These are phyloP conservation scores for Machimus rusticus DNA, from an alignment of 2,888 invertebrate genomes.

Conservation along the genomic window DNA sequence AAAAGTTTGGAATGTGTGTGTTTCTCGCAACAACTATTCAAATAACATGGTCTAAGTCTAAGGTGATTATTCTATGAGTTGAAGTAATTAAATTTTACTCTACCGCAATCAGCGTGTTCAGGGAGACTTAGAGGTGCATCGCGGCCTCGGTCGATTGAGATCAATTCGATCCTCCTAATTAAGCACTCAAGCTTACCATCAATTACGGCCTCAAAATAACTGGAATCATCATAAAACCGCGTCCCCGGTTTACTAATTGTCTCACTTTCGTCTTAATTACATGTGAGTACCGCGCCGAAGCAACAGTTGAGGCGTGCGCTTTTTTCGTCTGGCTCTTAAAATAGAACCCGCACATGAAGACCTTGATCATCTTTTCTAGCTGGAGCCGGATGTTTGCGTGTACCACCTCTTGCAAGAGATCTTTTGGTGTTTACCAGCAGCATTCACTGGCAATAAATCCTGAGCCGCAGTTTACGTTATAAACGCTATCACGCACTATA, in stretches of 20 bases:
- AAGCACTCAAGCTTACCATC: background rate
- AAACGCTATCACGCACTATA: constrained; percentile 8
- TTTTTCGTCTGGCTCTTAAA: constrained; percentile 9
- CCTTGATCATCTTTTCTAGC: constrained; percentile 1
- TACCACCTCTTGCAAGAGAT: constrained; percentile 13
- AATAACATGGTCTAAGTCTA: background rate
- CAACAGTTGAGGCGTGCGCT: background rate
- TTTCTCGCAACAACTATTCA: background rate
- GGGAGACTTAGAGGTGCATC: background rate
- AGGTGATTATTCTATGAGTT: background rate
- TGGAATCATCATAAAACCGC: background rate
- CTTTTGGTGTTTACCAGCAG: constrained; percentile 15
- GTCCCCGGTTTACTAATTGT: background rate
- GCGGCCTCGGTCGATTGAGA: background rate
- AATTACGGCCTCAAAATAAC: background rate
- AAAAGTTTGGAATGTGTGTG: background rate
- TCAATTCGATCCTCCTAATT: background rate
- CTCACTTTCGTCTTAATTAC: constrained; percentile 21
- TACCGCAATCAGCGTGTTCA: background rate
- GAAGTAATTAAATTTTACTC: background rate
- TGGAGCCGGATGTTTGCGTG: constrained; percentile 22
- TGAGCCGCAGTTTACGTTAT: constrained; percentile 1
- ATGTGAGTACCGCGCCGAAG: background rate
- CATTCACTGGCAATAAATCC: constrained; percentile 15
- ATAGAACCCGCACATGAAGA: constrained; percentile 17